Evolutionary conservation across 2,113 vertebrate species (phyloP).

Genomic region (Smithornis capensis): DNA sequence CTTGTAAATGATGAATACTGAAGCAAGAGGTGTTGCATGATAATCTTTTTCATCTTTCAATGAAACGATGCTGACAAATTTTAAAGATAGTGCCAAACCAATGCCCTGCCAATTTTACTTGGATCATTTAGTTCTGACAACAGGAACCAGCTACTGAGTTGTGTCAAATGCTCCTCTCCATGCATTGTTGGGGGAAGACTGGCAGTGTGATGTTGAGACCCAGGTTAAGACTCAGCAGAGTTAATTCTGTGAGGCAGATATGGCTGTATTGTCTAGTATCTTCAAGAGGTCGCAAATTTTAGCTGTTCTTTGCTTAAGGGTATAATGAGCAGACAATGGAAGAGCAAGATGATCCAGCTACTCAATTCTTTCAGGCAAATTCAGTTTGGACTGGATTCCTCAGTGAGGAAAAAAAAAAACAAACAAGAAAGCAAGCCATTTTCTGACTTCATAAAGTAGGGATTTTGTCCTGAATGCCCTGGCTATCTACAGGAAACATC

Average conservation of each 20-base stretch:
- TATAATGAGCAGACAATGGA: not conserved
- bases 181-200: rapidly evolving
- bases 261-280: not conserved
- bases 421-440: not conserved
- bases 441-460: not conserved
- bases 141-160: rapidly evolving
- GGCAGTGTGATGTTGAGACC: not conserved
- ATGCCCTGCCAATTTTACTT: not conserved
- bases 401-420: not conserved
- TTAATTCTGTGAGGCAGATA: not conserved
- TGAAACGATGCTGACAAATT: not conserved
- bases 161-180: not conserved
- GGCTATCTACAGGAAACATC: not conserved
- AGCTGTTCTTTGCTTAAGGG: not conserved
- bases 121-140: not conserved
- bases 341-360: not conserved
- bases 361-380: not conserved
- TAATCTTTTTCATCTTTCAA: not conserved
- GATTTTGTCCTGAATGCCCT: not conserved
- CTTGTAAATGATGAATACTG: not conserved
- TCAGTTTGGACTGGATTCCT: not conserved
- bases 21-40: not conserved
- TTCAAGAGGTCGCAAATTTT: not conserved
- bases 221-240: not conserved
- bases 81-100: not conserved